Conservation (phyloP, 2,113 vertebrate species). For the Amia ocellicauda region DNA sequence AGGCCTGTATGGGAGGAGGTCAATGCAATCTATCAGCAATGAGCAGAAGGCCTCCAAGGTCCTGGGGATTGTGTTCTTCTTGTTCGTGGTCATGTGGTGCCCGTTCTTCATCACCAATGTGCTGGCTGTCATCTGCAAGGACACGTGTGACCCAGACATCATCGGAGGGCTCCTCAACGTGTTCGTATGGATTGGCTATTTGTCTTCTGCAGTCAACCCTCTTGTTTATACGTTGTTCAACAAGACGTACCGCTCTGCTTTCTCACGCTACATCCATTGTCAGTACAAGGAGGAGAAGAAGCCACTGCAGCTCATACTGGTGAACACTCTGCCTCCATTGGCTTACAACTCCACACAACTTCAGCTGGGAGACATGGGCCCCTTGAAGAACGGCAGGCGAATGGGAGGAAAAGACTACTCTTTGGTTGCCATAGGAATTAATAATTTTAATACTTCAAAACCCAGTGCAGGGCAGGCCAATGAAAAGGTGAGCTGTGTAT, state of each 20-base stretch:
- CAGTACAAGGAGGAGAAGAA: slow-evolving; percentile 84
- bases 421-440: slow-evolving; percentile 49
- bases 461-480: slow-evolving; percentile 36
- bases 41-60: slow-evolving; percentile 97
- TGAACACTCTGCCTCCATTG: slow-evolving; percentile 88
- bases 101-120: slow-evolving; percentile 97
- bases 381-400: slow-evolving; percentile 60
- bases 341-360: slow-evolving; percentile 81
- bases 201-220: slow-evolving; percentile 92
- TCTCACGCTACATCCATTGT: slow-evolving; percentile 85
- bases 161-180: slow-evolving; percentile 81
- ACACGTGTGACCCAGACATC: slow-evolving; percentile 68
- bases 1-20: slow-evolving; percentile 69
- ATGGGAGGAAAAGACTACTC: slow-evolving; percentile 57
- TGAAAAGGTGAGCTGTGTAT: slow-evolving; percentile 75
- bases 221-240: slow-evolving; percentile 93
- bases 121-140: slow-evolving; percentile 79
- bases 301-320: slow-evolving; percentile 85
- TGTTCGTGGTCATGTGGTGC: slow-evolving; percentile 98
- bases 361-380: slow-evolving; percentile 59
- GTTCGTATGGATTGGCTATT: slow-evolving; percentile 95
- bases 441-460: slow-evolving; percentile 47
- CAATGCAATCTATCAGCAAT: slow-evolving; percentile 92
- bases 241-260: slow-evolving; percentile 87
- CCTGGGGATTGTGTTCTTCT: slow-evolving; percentile 92